Evolutionary conservation across 2,797 vertebrate genomes (phyloP).

Genomic region (Semaprochilodus insignis): DNA sequence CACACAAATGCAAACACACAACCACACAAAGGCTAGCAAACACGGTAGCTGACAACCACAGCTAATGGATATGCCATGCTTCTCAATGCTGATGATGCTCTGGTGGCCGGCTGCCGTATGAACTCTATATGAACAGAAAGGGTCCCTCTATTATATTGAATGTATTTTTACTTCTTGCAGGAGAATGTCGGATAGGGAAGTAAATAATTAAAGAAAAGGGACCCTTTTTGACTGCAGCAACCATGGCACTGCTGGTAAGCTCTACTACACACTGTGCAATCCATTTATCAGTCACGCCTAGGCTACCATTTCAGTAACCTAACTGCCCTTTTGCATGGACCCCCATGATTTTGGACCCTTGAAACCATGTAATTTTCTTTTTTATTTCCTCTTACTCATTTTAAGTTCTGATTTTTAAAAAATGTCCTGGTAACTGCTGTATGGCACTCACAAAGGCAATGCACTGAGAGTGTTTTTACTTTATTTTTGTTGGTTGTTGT

Average conservation of each 20-base stretch:
- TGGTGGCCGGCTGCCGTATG: conserved; percentile 80
- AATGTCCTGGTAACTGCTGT: not conserved
- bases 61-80: conserved; percentile 70
- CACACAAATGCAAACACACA: conserved; percentile 42
- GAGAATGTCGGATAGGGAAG: conserved; percentile 88
- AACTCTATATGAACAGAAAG: conserved; percentile 79
- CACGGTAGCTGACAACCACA: conserved; percentile 65
- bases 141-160: conserved; percentile 82
- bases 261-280: conserved; percentile 85
- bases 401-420: not conserved
- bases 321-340: conserved; percentile 78
- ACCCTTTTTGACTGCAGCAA: conserved; percentile 88
- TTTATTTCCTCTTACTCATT: conserved; percentile 31
- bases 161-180: conserved; percentile 89
- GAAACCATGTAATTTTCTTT: conserved; percentile 63
- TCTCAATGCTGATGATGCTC: conserved; percentile 80
- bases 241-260: conserved; percentile 90
- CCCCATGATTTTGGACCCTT: conserved; percentile 68
- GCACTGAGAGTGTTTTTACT: not conserved
- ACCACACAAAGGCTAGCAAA: conserved; percentile 59
- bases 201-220: conserved; percentile 90
- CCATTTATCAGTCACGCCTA: conserved; percentile 74
- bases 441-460: too few relatives aligned
- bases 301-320: conserved; percentile 64
- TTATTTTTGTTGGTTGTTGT: not conserved